Conservation (phyloP, 2,888 invertebrate genomes). For the Eupithecia exiguata region DNA sequence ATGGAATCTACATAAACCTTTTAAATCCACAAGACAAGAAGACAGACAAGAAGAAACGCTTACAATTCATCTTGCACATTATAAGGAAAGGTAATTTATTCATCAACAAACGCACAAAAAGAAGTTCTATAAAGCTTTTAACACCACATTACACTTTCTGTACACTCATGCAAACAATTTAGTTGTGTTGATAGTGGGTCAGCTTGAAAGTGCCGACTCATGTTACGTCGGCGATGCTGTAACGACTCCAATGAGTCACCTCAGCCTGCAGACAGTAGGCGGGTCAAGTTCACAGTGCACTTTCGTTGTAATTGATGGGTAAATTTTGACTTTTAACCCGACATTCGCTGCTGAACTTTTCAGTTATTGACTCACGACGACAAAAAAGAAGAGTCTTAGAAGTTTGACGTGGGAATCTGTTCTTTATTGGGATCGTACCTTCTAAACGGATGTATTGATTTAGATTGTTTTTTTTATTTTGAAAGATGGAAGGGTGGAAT, state of each 20-base stretch:
- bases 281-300: conserved; percentile 14
- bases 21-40: too few relatives aligned
- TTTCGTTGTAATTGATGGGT: conserved; percentile 3
- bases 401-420: background rate
- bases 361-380: background rate
- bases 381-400: background rate
- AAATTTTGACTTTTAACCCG: background rate
- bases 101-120: conserved; percentile 1
- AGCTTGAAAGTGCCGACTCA: conserved; percentile 9
- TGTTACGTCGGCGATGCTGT: conserved; percentile 9
- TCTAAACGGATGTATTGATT: background rate
- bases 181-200: background rate
- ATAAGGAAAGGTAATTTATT: background rate
- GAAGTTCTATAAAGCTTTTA: conserved; percentile 2
- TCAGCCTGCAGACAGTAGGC: too few relatives aligned
- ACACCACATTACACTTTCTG: background rate
- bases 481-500: too few relatives aligned
- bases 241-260: conserved; percentile 8
- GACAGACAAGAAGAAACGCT: background rate
- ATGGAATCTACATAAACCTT: too few relatives aligned
- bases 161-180: background rate
- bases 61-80: background rate
- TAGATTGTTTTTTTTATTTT: background rate
- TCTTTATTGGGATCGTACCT: background rate
- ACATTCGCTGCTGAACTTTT: background rate